Evolutionary conservation across 2,113 vertebrate species (phyloP).

Genomic region (Manacus vitellinus): DNA sequence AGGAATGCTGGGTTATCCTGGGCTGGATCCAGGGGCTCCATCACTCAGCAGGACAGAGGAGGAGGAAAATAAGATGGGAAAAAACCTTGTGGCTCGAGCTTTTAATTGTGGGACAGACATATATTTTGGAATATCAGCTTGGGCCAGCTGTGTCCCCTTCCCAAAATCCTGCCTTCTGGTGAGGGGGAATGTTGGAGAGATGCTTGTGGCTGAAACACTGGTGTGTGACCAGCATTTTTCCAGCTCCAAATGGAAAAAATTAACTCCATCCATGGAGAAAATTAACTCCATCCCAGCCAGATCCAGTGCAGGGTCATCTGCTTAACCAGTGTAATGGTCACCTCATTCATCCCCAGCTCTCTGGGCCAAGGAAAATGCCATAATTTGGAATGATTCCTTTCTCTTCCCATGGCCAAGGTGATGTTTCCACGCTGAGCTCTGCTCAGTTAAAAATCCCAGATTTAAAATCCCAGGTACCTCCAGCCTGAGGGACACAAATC

Average conservation of each 20-base stretch:
- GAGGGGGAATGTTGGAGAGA: not conserved
- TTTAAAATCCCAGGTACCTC: no score
- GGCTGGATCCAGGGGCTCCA: not conserved
- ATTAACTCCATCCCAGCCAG: not conserved
- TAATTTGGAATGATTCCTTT: no score
- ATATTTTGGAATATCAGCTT: not conserved
- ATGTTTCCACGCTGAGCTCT: no score
- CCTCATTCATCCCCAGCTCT: constrained; percentile 71
- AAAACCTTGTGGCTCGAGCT: not conserved
- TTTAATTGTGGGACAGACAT: not conserved
- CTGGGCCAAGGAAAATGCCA: constrained; percentile 53
- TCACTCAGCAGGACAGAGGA: not conserved
- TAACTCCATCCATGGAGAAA: not conserved
- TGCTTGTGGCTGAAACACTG: not conserved
- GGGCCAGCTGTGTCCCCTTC: not conserved
- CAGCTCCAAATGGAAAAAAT: not conserved
- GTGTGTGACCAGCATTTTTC: not conserved
- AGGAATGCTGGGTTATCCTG: not conserved
- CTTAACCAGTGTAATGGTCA: constrained; percentile 14
- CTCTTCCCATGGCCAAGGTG: no score
- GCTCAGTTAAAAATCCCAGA: no score
- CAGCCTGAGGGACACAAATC: not conserved
- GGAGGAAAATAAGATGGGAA: not conserved
- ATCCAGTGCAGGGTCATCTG: constrained; percentile 3
- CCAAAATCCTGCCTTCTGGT: not conserved